Evolutionary conservation across 2,888 invertebrate species (phyloP), one percentile per base, ranked within the genome.

Genomic region (Tupiocoris notatus): DNA sequence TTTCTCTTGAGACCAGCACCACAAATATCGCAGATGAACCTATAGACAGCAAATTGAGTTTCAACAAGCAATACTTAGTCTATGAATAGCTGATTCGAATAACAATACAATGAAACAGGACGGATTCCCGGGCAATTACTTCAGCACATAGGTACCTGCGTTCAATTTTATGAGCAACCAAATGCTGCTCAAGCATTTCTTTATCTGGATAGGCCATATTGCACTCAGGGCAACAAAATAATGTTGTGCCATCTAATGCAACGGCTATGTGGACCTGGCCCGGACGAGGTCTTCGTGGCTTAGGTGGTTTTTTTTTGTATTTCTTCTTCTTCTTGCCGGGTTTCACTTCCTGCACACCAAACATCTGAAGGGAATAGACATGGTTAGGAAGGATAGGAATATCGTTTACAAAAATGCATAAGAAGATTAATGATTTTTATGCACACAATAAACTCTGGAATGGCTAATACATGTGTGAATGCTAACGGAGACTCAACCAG

Each of bases 171-270:
- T 93, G 92, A 24, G 90, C 90, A 9, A 89, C 87, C 17, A 92
- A 85, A 83, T 92, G 92, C 83, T 90, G 88, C 82, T 93, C 92
- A n/a, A 93, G 84, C 81, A 91, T 87, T 79, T 91, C 91, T 83
- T 92, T 92, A 81, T 92, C 91, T 0, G 92, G 90, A 83, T 92
- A 92, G 0, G 91, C 92, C 91, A 92, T 91, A 83, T 91, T 89
- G 82, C 92, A 92, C 84, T 92, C 91, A 0, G 92, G 92, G 83
- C 92, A 92, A 84, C 92, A 92, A 85, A 88, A 92, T 21, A 92
- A 84, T 0, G 90, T 88, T 0, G 91, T 89, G 17, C 93, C 93
- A 82, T 92, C 92, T 0, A 91, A 83, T 0, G 91, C 90, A 0
- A 89, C 89, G 0, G 92, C 90, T 76, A 92, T 92, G 80, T 91